Percentiles rank a stretch among this genome's conserved stretches.
phyloP scores from a whole-genome alignment of 2,113 vertebrate species.

The Lophochroa leadbeateri region DNA sequence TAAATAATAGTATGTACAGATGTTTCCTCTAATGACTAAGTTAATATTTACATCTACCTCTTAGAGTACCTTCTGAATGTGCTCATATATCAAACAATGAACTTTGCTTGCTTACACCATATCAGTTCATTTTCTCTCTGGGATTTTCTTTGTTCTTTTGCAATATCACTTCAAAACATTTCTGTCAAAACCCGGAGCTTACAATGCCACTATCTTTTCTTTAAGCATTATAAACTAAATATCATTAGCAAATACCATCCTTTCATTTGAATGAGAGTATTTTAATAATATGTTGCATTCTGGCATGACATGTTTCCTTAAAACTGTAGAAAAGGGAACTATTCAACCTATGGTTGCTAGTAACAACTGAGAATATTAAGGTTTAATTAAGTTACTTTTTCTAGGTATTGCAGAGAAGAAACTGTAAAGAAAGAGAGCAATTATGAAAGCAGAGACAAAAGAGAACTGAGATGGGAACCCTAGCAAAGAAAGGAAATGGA shows the following conservation, averaged over 20 bases:
- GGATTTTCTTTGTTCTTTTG: not conserved
- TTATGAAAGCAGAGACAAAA: not conserved
- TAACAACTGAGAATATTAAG: not conserved
- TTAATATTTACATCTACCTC: not conserved
- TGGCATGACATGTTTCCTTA: not conserved
- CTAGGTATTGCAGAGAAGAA: not conserved
- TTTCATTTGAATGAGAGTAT: not conserved
- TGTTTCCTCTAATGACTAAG: not conserved
- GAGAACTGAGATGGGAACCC: not conserved
- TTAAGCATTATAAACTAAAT: not conserved
- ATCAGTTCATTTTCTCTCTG: not conserved
- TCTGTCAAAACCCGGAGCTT: not conserved
- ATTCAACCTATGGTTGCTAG: not conserved
- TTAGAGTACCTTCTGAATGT: not conserved
- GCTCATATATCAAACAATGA: not conserved
- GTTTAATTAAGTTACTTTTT: not conserved
- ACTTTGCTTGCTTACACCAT: not conserved
- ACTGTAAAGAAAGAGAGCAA: not conserved
- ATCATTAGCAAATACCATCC: not conserved
- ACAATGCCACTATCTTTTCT: not conserved
- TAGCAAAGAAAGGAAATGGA: not conserved
- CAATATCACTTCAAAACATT: not conserved
- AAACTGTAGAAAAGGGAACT: not conserved
- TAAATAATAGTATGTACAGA: not conserved
- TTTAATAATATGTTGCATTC: not conserved